phyloP scores from a whole-genome alignment of 2,888 invertebrate species.

The Acronicta alni region DNA sequence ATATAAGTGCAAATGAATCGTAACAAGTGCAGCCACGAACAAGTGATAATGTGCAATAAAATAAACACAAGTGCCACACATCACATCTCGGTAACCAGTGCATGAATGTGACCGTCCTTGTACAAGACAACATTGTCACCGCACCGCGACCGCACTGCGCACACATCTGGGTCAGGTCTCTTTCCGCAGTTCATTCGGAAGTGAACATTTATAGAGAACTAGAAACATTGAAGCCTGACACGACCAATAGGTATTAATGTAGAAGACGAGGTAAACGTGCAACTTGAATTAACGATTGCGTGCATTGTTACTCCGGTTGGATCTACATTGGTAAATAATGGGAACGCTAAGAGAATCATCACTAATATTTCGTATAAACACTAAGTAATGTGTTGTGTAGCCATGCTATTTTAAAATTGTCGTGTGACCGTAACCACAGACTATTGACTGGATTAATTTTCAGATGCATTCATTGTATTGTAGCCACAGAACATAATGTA shows the following conservation, averaged over 20 bases:
- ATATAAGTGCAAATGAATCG: slow-evolving; percentile 38
- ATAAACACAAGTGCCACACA: slow-evolving; percentile 65
- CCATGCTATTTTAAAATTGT: slow-evolving; percentile 24
- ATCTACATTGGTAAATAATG: slow-evolving; percentile 24
- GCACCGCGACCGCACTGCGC: slow-evolving; percentile 60
- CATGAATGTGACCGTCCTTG: slow-evolving; percentile 84
- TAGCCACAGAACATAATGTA: slow-evolving; percentile 48
- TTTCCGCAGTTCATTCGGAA: slow-evolving; percentile 70
- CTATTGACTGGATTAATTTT: slow-evolving; percentile 25
- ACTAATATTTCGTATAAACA: slow-evolving; percentile 21
- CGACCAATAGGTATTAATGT: slow-evolving; percentile 51
- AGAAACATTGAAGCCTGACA: slow-evolving; percentile 58
- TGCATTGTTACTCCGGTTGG: slow-evolving; percentile 27
- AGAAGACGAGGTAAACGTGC: slow-evolving; percentile 56
- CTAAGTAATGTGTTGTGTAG: slow-evolving; percentile 17
- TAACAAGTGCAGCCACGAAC: slow-evolving; percentile 19
- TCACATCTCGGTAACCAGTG: slow-evolving; percentile 65
- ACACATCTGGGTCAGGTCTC: slow-evolving; percentile 71
- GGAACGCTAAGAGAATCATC: slow-evolving; percentile 21
- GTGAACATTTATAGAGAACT: slow-evolving; percentile 58
- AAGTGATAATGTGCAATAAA: slow-evolving; percentile 67
- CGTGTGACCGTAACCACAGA: slow-evolving; percentile 11
- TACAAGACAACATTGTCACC: slow-evolving; percentile 68
- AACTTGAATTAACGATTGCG: slow-evolving; percentile 42
- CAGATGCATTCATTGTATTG: slow-evolving; percentile 28